phyloP scores from a whole-genome alignment of 2,888 invertebrate species.

The Agrochola macilenta region DNA sequence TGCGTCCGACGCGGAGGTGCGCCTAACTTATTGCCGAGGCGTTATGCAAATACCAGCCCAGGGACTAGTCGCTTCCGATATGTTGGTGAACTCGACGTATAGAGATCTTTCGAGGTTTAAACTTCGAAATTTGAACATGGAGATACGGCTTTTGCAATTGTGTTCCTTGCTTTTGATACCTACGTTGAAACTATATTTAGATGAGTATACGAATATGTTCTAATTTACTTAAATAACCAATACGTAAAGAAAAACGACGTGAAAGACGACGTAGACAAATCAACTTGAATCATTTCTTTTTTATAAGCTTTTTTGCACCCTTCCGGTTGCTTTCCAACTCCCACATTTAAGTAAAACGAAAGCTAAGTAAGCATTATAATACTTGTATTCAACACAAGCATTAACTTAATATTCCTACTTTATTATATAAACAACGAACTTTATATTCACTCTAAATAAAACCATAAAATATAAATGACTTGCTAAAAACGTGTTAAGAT shows the following conservation, averaged over 20 bases:
- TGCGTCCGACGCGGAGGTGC: conserved; percentile 82
- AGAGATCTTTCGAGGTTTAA: conserved; percentile 19
- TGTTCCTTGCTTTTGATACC: background rate
- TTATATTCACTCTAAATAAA: conserved; percentile 24
- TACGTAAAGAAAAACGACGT: background rate
- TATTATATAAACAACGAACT: conserved; percentile 15
- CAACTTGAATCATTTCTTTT: background rate
- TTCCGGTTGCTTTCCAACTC: background rate
- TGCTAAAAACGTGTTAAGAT: conserved; percentile 73
- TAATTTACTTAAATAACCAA: background rate
- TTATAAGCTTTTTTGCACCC: background rate
- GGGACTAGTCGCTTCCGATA: conserved; percentile 61
- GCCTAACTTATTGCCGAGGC: conserved; percentile 84
- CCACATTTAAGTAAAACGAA: background rate
- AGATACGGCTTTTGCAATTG: background rate
- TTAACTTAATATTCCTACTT: conserved; percentile 1
- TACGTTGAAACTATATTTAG: background rate
- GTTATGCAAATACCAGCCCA: conserved; percentile 70
- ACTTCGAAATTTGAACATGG: conserved; percentile 19
- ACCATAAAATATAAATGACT: conserved; percentile 64
- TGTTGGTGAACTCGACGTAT: conserved; percentile 35
- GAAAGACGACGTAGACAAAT: background rate
- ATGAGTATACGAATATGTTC: background rate
- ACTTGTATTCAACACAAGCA: background rate
- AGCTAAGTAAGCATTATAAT: background rate